Percentiles rank a stretch among this genome's conserved stretches.
Conservation (phyloP, 2,797 vertebrate species). For the Sebastes goodei region DNA sequence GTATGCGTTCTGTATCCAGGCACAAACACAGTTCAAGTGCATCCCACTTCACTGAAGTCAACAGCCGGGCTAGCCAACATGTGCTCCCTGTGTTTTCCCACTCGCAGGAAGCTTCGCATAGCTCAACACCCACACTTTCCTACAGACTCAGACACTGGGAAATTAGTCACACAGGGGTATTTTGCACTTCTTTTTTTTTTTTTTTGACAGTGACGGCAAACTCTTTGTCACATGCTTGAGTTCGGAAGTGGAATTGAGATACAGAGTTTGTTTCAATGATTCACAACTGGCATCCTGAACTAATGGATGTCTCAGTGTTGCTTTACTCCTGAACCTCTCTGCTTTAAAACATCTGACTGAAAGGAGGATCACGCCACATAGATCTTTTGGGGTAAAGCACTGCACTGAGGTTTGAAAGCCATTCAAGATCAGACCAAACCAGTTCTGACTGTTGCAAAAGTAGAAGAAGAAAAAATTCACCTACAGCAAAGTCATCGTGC, state of each 20-base stretch:
- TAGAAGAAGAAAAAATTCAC: slow-evolving; percentile 57
- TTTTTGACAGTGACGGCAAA: slow-evolving; percentile 33
- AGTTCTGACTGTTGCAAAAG: slow-evolving; percentile 68
- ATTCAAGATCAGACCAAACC: slow-evolving; percentile 75
- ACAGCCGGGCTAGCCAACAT: slow-evolving; percentile 53
- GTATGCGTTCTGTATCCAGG: neutral
- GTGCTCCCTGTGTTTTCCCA: slow-evolving; percentile 69
- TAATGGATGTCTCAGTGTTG: slow-evolving; percentile 28
- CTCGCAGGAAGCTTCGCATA: slow-evolving; percentile 70
- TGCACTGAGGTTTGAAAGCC: slow-evolving; percentile 27
- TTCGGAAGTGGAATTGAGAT: slow-evolving; percentile 14
- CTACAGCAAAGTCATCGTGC: slow-evolving; percentile 80
- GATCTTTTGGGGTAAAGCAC: slow-evolving; percentile 31
- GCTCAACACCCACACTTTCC: slow-evolving; percentile 71
- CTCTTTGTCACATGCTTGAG: slow-evolving; percentile 38
- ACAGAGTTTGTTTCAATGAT: slow-evolving; percentile 17
- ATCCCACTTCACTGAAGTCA: slow-evolving; percentile 56
- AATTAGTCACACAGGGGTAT: slow-evolving; percentile 55
- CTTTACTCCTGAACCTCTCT: neutral
- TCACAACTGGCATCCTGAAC: neutral
- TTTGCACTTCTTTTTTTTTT: slow-evolving; percentile 32
- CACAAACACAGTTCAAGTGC: slow-evolving; percentile 27
- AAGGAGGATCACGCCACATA: slow-evolving; percentile 3
- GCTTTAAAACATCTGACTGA: slow-evolving; percentile 9
- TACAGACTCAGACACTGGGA: slow-evolving; percentile 52